phyloP scores from a whole-genome alignment of 1,140 invertebrate genomes.

The Cherax destructor region DNA sequence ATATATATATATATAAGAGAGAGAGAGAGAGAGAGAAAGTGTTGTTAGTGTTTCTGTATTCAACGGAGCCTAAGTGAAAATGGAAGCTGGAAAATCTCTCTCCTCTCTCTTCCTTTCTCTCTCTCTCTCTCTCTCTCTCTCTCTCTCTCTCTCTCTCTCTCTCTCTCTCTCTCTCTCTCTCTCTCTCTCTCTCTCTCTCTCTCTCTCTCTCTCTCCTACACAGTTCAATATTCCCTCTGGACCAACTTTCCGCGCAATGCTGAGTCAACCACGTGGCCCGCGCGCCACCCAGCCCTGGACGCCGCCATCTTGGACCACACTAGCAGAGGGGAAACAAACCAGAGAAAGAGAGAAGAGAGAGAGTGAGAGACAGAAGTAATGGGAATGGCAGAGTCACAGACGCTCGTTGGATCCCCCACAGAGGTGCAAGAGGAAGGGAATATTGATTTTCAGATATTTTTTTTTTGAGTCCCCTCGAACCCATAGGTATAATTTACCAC shows the following conservation, averaged over 20 bases:
- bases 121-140: background rate
- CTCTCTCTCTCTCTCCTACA: background rate
- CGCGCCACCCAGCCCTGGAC: background rate
- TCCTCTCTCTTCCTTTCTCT: background rate
- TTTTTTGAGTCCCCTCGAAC: no score
- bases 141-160: background rate
- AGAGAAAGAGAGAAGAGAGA: background rate
- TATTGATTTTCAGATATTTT: background rate
- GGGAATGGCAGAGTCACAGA: background rate
- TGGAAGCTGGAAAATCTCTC: no score
- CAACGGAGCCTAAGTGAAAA: no score
- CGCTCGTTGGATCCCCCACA: background rate
- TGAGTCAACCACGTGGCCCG: background rate
- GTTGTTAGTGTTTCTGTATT: no score
- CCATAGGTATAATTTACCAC: background rate
- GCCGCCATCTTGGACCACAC: slow-evolving; percentile 1
- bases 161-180: background rate
- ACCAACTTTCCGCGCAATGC: background rate
- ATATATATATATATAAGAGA: no score
- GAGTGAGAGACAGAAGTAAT: background rate
- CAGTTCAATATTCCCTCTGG: background rate
- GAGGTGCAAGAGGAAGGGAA: background rate
- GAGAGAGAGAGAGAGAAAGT: no score
- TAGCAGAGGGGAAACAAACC: background rate
- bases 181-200: background rate